These are phyloP conservation scores for Lichenostomus cassidix DNA, from an alignment of 2,113 vertebrate genomes.

Conservation along the genomic window DNA sequence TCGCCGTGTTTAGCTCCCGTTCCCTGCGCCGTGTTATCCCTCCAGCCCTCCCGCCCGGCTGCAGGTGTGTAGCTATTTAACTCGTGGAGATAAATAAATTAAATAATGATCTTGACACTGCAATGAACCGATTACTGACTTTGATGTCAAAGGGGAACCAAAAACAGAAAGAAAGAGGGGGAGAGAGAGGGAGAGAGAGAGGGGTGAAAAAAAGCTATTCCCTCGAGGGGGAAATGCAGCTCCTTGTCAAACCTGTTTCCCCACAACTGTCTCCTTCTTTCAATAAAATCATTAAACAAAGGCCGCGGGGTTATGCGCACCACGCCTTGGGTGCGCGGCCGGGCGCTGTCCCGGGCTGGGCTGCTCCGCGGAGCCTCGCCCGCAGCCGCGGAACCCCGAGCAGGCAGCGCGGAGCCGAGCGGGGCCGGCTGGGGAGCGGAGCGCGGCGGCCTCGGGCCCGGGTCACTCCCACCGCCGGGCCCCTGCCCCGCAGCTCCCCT, in stretches of 20 bases:
- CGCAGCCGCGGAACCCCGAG: background rate
- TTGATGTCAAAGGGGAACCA: conserved; percentile 79
- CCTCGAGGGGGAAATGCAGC: conserved; percentile 69
- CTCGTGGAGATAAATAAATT: conserved; percentile 56
- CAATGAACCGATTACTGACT: conserved; percentile 82
- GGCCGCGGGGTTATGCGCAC: conserved; percentile 63
- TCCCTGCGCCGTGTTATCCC: background rate
- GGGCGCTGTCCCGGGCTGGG: conserved; percentile 7
- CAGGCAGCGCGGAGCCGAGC: background rate
- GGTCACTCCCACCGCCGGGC: no score
- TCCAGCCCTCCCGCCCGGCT: background rate
- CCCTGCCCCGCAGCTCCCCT: no score
- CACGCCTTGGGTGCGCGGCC: conserved; percentile 38
- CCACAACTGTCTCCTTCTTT: conserved; percentile 79
- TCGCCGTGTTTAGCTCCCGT: background rate
- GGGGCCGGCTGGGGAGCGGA: background rate
- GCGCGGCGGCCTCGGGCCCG: background rate
- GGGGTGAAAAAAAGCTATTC: conserved; percentile 58
- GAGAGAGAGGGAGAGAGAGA: conserved; percentile 1
- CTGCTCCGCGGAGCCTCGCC: background rate
- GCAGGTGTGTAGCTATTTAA: conserved; percentile 62
- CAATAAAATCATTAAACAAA: conserved; percentile 77
- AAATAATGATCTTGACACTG: conserved; percentile 76
- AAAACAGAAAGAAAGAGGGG: conserved; percentile 52
- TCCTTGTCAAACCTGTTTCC: conserved; percentile 87